Percentiles rank a stretch among this genome's conserved stretches.
These are phyloP conservation scores for Monarcha castaneiventris DNA, from an alignment of 2,113 vertebrate species.

Conservation along the genomic window DNA sequence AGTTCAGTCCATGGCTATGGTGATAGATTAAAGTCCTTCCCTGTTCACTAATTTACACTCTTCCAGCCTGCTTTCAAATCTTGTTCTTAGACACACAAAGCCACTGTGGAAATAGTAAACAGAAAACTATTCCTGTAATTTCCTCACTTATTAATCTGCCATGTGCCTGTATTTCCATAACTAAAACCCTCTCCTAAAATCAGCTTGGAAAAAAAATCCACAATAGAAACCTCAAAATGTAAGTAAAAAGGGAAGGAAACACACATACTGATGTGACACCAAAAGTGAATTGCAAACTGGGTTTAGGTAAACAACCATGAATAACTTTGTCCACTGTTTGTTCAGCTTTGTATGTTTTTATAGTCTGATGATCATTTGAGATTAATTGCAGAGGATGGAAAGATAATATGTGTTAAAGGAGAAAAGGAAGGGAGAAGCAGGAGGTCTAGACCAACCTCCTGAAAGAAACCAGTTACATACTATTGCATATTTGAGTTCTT, in stretches of 20 bases:
- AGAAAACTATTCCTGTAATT: background rate
- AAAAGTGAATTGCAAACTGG: background rate
- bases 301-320: background rate
- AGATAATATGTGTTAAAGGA: slow-evolving; percentile 2
- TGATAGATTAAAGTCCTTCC: background rate
- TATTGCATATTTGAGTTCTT: background rate
- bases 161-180: background rate
- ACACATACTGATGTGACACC: background rate
- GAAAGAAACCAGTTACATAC: background rate
- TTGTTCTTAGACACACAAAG: background rate
- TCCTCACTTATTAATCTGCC: background rate
- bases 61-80: background rate
- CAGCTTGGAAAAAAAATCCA: background rate
- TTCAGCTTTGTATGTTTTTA: slow-evolving; percentile 32
- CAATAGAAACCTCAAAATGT: background rate
- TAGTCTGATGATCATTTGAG: slow-evolving; percentile 35
- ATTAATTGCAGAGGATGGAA: slow-evolving; percentile 34
- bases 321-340: slow-evolving; percentile 16
- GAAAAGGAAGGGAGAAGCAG: background rate
- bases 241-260: background rate
- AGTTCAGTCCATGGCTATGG: background rate
- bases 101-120: background rate
- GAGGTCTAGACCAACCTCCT: background rate
- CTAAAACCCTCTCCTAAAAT: background rate
- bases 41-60: background rate